phyloP scores from a whole-genome alignment of 2,113 vertebrate species.

The Thamnaconus septentrionalis region DNA sequence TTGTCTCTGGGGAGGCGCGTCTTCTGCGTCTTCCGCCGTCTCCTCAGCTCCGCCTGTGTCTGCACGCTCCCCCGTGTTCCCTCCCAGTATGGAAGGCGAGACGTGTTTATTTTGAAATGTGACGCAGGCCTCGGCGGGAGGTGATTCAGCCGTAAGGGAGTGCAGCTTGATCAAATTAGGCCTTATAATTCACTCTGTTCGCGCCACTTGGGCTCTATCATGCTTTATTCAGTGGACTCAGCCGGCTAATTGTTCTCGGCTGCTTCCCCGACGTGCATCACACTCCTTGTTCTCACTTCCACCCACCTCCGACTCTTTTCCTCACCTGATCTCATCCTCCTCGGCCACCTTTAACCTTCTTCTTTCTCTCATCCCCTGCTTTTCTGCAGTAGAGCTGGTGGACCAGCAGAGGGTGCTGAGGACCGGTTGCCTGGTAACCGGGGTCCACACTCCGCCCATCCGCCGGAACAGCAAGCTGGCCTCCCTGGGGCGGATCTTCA shows the following conservation, averaged over 20 bases:
- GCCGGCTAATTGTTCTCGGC: conserved; percentile 48
- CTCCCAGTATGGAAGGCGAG: conserved; percentile 18
- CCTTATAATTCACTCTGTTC: conserved; percentile 63
- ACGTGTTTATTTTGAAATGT: conserved; percentile 41
- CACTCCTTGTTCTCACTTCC: neutral
- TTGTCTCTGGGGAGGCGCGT: conserved; percentile 27
- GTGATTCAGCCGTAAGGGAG: conserved; percentile 37
- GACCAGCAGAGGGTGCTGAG: conserved; percentile 86
- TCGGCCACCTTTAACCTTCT: neutral
- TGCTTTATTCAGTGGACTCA: conserved; percentile 59
- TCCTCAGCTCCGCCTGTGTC: conserved; percentile 15
- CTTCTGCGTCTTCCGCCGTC: conserved; percentile 5
- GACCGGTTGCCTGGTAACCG: conserved; percentile 88
- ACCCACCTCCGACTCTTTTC: neutral
- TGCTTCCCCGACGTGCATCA: conserved; percentile 17
- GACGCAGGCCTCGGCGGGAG: conserved; percentile 22
- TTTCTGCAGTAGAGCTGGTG: conserved; percentile 80
- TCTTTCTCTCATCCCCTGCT: conserved; percentile 3
- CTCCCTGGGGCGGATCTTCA: conserved; percentile 94
- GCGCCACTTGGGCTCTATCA: conserved; percentile 53
- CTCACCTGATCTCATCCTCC: conserved; percentile 5
- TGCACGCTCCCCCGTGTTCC: conserved; percentile 7
- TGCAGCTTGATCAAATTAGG: conserved; percentile 56
- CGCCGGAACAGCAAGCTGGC: conserved; percentile 96
- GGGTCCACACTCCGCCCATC: conserved; percentile 91